Conservation (phyloP, 2,797 vertebrate species). For the Scleropages formosus region DNA sequence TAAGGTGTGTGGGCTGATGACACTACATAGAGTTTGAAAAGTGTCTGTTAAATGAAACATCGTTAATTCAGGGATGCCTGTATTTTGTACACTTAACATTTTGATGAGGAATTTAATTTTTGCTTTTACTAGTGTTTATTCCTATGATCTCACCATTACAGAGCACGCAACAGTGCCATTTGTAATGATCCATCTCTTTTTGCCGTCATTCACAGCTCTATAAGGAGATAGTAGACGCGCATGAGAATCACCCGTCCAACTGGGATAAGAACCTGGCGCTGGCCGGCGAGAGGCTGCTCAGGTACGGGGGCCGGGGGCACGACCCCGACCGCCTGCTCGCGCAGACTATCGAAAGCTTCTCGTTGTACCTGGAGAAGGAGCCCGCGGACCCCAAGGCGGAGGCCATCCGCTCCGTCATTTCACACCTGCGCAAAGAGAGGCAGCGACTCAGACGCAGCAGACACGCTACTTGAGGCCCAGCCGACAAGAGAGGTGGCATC, state of each 20-base stretch:
- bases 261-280: constrained; percentile 98
- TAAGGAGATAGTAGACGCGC: constrained; percentile 79
- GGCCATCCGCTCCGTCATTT: constrained; percentile 75
- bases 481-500: no score
- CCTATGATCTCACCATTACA: neutral
- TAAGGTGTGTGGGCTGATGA: no score
- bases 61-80: no score
- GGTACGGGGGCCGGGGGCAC: constrained; percentile 55
- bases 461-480: constrained; percentile 43
- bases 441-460: constrained; percentile 59
- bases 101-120: no score
- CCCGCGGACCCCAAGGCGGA: constrained; percentile 75
- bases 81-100: no score
- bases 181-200: constrained; percentile 4
- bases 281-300: constrained; percentile 86
- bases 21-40: no score
- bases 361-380: constrained; percentile 76
- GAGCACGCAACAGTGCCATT: no score
- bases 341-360: constrained; percentile 80
- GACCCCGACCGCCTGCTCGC: constrained; percentile 75
- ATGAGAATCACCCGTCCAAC: constrained; percentile 83
- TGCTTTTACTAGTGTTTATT: neutral
- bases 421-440: constrained; percentile 81
- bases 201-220: constrained; percentile 73
- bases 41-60: no score